A percentile compares a stretch with the other conserved stretches of the same genome.
These are phyloP conservation scores for Scylla paramamosain DNA, from an alignment of 1,140 invertebrate species.

Conservation along the genomic window DNA sequence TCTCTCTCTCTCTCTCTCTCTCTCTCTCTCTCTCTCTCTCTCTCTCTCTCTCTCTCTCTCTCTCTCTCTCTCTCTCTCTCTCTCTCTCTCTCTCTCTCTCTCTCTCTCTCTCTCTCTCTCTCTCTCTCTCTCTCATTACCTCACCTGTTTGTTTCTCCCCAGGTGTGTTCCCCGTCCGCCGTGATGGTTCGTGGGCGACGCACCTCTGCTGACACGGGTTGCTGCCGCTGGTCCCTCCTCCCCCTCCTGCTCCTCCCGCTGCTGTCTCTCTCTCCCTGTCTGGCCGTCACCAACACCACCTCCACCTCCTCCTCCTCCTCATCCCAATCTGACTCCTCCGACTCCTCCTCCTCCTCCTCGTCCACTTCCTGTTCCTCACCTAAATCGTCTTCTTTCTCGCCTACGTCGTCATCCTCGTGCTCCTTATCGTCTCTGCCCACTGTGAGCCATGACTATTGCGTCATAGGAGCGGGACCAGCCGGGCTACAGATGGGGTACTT, in stretches of 20 bases:
- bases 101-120: no score
- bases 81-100: not conserved
- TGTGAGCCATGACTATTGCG: conserved; percentile 79
- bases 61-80: conserved; percentile 36
- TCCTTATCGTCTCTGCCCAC: not conserved
- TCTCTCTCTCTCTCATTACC: no score
- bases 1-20: conserved; percentile 51
- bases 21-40: conserved; percentile 5
- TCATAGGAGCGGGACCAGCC: conserved; percentile 81
- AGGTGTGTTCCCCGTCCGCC: no score
- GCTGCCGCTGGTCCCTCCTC: no score
- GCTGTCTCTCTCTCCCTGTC: not conserved
- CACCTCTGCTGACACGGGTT: no score
- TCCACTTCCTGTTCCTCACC: not conserved
- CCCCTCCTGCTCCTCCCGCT: no score
- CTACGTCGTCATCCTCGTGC: not conserved
- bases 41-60: conserved; percentile 47
- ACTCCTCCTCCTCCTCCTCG: not conserved
- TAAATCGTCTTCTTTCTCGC: no score
- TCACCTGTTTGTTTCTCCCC: no score
- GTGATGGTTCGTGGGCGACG: no score
- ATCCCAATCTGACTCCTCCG: not conserved
- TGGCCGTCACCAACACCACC: not conserved
- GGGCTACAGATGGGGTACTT: conserved; percentile 81
- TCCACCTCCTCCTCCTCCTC: conserved; percentile 31